Evolutionary conservation across 1,140 invertebrate species (phyloP).

Genomic region (Riptortus pedestris): DNA sequence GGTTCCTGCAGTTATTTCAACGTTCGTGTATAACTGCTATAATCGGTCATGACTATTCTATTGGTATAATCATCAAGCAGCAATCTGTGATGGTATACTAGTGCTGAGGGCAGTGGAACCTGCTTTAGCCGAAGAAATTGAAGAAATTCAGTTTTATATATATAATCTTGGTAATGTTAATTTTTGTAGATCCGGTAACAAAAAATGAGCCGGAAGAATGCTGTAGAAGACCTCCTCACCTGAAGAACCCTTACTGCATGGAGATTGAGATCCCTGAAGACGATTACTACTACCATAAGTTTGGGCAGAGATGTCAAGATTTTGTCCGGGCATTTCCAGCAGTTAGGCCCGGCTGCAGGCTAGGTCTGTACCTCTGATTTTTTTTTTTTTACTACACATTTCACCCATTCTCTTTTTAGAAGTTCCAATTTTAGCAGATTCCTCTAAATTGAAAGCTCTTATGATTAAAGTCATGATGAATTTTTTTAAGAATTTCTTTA

Average conservation of each 20-base stretch:
- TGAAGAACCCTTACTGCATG: constrained; percentile 83
- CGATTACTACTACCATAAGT: constrained; percentile 83
- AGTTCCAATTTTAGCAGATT: too few relatives aligned
- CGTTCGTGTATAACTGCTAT: too few relatives aligned
- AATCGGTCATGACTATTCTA: too few relatives aligned
- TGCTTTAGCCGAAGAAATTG: not conserved
- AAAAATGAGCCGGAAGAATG: constrained; percentile 82
- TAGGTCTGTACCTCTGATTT: constrained; percentile 43
- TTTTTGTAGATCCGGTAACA: constrained; percentile 58
- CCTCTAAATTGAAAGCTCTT: too few relatives aligned
- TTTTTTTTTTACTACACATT: too few relatives aligned
- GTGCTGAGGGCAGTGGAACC: too few relatives aligned
- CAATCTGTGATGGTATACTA: too few relatives aligned
- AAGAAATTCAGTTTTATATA: not conserved
- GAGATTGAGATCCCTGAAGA: constrained; percentile 80
- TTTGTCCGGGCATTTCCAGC: constrained; percentile 79
- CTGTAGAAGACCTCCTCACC: constrained; percentile 60
- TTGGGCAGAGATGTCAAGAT: constrained; percentile 72
- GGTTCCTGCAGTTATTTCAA: too few relatives aligned
- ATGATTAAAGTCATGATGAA: too few relatives aligned
- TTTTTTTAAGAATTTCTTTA: too few relatives aligned
- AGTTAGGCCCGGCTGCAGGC: constrained; percentile 65
- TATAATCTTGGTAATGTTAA: not conserved
- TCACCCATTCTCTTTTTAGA: too few relatives aligned
- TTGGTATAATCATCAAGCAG: too few relatives aligned